Conservation (phyloP, 1,140 invertebrate genomes). For the Drosophila kanapiae region DNA sequence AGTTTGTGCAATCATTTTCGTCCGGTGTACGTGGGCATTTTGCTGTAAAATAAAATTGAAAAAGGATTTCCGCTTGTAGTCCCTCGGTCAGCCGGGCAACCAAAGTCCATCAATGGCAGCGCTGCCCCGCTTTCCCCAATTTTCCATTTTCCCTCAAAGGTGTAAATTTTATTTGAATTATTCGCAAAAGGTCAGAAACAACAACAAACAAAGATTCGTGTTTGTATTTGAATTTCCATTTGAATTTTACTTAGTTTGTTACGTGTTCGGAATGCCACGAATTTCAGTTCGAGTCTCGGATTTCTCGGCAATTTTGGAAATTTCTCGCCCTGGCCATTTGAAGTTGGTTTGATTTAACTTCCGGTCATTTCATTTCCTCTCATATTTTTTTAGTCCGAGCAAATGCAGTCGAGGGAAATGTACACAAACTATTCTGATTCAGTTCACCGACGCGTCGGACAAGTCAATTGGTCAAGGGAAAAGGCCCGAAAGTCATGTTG, state of each 20-base stretch:
- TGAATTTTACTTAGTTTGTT: conserved; percentile 58
- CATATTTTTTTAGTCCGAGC: conserved; percentile 22
- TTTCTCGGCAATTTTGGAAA: conserved; percentile 38
- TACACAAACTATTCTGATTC: conserved; percentile 20
- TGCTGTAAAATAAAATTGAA: conserved; percentile 75
- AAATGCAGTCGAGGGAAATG: conserved; percentile 20
- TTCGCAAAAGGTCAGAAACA: conserved; percentile 61
- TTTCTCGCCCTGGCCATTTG: conserved; percentile 32
- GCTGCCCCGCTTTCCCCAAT: background rate
- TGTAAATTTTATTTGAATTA: conserved; percentile 83
- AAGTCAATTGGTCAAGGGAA: conserved; percentile 26
- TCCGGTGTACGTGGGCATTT: conserved; percentile 22
- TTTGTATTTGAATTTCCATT: conserved; percentile 35
- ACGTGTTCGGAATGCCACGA: conserved; percentile 37
- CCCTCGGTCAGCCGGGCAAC: conserved; percentile 62
- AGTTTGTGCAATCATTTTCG: background rate
- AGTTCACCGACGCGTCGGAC: conserved; percentile 4
- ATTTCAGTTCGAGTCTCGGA: conserved; percentile 14
- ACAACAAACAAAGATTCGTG: conserved; percentile 16
- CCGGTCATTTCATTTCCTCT: conserved; percentile 80
- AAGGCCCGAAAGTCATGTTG: background rate
- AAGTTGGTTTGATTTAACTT: conserved; percentile 79
- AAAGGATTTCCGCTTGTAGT: conserved; percentile 79
- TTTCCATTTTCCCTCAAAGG: conserved; percentile 50
- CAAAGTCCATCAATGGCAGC: conserved; percentile 48